These are phyloP conservation scores for Eleginops maclovinus DNA, from an alignment of 2,113 vertebrate species.

Conservation along the genomic window DNA sequence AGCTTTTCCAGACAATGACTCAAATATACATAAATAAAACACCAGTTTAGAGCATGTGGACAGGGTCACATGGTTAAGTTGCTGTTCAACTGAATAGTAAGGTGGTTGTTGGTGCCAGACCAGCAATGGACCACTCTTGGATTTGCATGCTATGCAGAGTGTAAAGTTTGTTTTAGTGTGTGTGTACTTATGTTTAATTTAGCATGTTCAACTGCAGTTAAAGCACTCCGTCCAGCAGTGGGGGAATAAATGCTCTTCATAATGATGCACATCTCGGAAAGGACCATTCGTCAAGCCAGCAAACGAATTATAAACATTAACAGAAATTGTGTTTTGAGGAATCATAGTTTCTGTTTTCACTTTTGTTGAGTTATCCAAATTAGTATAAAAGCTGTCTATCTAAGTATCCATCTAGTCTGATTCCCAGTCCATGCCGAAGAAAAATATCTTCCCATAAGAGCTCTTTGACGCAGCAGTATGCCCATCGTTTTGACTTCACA, in stretches of 20 bases:
- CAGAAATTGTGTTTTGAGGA: constrained; percentile 14
- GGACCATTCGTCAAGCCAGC: background rate
- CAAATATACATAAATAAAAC: constrained; percentile 49
- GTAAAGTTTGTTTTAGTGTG: background rate
- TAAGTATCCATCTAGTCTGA: background rate
- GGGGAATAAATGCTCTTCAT: background rate
- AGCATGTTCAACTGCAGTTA: constrained; percentile 39
- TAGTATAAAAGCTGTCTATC: too few relatives aligned
- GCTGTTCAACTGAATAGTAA: constrained; percentile 33
- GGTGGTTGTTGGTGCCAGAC: constrained; percentile 3
- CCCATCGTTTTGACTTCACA: background rate
- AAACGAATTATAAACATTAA: background rate
- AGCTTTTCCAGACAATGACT: constrained; percentile 42
- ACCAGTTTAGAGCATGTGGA: constrained; percentile 5
- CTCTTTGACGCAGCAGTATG: background rate
- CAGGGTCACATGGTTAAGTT: constrained; percentile 12
- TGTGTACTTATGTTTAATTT: constrained; percentile 12
- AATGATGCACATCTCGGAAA: background rate
- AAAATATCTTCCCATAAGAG: background rate
- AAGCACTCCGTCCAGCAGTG: background rate
- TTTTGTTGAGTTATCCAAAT: too few relatives aligned
- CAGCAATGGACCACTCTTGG: background rate
- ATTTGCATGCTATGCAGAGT: background rate
- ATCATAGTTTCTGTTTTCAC: too few relatives aligned
- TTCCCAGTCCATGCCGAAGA: background rate